Evolutionary conservation across 2,113 vertebrate species (phyloP).

Genomic region (Spheniscus mendiculus): DNA sequence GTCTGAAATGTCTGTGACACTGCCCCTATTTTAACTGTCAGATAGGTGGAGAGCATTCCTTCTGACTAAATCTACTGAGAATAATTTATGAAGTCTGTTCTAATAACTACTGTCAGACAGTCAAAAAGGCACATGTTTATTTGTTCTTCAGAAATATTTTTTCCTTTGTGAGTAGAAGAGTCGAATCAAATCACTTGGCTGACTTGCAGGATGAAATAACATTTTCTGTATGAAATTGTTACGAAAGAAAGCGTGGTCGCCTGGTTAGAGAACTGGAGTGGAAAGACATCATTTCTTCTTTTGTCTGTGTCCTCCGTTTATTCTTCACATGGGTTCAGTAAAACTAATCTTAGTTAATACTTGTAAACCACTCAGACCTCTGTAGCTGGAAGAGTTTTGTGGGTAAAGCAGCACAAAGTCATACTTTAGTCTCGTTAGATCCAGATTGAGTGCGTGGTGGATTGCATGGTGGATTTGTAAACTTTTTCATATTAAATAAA

Average conservation of each 20-base stretch:
- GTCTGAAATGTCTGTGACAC: background rate
- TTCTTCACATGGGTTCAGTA: background rate
- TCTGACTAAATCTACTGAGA: background rate
- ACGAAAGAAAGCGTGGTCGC: background rate
- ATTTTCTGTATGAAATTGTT: background rate
- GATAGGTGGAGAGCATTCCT: background rate
- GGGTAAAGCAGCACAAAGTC: background rate
- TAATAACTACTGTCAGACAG: background rate
- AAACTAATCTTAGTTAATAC: background rate
- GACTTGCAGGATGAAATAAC: background rate
- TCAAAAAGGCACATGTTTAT: background rate
- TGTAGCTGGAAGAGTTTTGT: conserved; percentile 18
- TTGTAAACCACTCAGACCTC: background rate
- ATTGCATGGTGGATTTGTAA: conserved; percentile 54
- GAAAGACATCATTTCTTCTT: background rate
- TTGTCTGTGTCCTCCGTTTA: background rate
- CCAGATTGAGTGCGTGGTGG: conserved; percentile 23
- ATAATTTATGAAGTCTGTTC: background rate
- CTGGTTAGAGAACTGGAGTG: background rate
- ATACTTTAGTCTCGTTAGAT: background rate
- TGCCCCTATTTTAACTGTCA: background rate
- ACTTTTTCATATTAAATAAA: background rate
- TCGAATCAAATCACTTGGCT: background rate
- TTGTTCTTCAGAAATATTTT: background rate
- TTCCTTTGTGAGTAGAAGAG: conserved; percentile 22